These are phyloP conservation scores for Bettongia penicillata DNA, from an alignment of 2,113 vertebrate genomes.

Conservation along the genomic window DNA sequence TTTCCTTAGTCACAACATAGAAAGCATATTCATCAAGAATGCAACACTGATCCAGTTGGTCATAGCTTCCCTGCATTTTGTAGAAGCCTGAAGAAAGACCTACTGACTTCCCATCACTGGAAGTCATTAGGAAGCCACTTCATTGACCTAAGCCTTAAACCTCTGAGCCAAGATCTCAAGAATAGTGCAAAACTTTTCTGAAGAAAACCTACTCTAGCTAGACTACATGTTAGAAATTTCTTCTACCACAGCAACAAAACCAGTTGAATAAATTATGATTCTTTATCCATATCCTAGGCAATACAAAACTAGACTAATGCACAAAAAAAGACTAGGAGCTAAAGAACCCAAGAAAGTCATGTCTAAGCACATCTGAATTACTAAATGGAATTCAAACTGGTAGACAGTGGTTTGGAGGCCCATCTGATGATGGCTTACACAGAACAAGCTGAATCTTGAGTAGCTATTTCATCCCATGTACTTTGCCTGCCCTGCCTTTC, in stretches of 20 bases:
- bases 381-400: not conserved
- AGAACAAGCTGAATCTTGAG: not conserved
- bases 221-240: not conserved
- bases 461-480: not conserved
- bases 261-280: not conserved
- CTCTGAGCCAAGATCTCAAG: not conserved
- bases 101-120: not conserved
- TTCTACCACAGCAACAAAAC: not conserved
- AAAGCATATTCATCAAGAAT: not conserved
- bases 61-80: not conserved
- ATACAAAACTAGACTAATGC: not conserved
- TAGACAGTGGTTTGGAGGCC: not conserved
- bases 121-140: not conserved
- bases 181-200: not conserved
- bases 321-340: not conserved
- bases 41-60: not conserved
- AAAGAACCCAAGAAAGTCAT: not conserved
- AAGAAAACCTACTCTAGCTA: not conserved
- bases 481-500: not conserved
- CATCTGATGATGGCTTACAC: not conserved
- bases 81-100: not conserved
- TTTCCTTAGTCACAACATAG: not conserved
- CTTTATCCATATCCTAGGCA: not conserved
- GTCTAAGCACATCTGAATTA: not conserved
- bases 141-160: not conserved